Evolutionary conservation across 2,797 vertebrate species (phyloP).

Genomic region (Mionectes olivaceus): DNA sequence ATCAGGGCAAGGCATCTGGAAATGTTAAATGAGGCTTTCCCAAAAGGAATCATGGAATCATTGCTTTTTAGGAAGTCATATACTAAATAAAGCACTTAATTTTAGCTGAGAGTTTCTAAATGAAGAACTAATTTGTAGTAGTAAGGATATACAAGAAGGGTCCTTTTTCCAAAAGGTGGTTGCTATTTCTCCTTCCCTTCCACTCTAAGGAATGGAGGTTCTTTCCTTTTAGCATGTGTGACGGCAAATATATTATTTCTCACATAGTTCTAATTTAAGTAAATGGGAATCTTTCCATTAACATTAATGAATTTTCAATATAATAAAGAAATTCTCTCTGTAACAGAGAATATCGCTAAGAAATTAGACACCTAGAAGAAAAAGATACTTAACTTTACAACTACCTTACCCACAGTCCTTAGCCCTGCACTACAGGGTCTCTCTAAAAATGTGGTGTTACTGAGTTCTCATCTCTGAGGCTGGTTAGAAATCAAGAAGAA

Average conservation of each 20-base stretch:
- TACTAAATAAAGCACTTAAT: not conserved
- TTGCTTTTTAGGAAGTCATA: not conserved
- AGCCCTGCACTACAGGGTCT: not conserved
- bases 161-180: not conserved
- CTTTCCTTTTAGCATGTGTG: not conserved
- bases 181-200: not conserved
- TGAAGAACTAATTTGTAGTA: not conserved
- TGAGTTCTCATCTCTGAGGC: not conserved
- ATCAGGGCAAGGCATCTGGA: not conserved
- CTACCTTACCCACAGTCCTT: not conserved
- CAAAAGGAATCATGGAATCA: not conserved
- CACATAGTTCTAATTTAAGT: not conserved
- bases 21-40: not conserved
- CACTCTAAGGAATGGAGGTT: not conserved
- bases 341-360: not conserved
- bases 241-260: not conserved
- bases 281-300: not conserved
- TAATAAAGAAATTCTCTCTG: not conserved
- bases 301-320: not conserved
- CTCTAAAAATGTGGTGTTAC: accelerated
- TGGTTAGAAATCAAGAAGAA: not conserved
- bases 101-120: not conserved
- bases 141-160: not conserved
- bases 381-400: not conserved
- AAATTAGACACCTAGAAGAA: not conserved